Conservation (phyloP, 2,797 vertebrate species). For the Chrysolophus pictus region DNA sequence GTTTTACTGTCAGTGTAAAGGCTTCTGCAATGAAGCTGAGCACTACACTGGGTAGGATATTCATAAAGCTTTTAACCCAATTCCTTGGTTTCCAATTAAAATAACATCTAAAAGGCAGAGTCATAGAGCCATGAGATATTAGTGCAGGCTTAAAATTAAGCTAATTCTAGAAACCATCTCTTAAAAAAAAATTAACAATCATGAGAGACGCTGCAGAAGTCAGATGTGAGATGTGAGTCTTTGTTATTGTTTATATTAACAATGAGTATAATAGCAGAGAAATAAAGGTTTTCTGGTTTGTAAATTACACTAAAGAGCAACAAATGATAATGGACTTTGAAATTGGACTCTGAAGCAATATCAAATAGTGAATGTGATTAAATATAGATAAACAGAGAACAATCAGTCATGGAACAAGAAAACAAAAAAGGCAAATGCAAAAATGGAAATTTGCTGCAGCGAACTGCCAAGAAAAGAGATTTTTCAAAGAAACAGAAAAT, state of each 20-base stretch:
- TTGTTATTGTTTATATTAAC: conserved; percentile 28
- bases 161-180: not conserved
- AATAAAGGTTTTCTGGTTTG: conserved; percentile 38
- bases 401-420: conserved; percentile 23
- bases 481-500: conserved; percentile 8
- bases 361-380: conserved; percentile 29
- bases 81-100: conserved; percentile 70
- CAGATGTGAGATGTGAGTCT: not conserved
- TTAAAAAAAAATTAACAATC: not conserved
- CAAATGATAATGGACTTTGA: conserved; percentile 13
- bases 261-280: not conserved
- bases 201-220: not conserved
- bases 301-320: conserved; percentile 24
- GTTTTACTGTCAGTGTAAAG: conserved; percentile 42
- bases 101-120: conserved; percentile 37
- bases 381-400: conserved; percentile 26
- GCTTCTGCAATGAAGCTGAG: conserved; percentile 1
- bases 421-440: conserved; percentile 12
- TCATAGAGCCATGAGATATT: not conserved
- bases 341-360: conserved; percentile 44
- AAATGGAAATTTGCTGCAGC: conserved; percentile 11
- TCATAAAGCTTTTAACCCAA: conserved; percentile 44
- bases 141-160: conserved; percentile 6
- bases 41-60: not conserved
- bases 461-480: conserved; percentile 9